Evolutionary conservation across 2,888 invertebrate genomes (phyloP).

Genomic region (Cataglyphis livida): DNA sequence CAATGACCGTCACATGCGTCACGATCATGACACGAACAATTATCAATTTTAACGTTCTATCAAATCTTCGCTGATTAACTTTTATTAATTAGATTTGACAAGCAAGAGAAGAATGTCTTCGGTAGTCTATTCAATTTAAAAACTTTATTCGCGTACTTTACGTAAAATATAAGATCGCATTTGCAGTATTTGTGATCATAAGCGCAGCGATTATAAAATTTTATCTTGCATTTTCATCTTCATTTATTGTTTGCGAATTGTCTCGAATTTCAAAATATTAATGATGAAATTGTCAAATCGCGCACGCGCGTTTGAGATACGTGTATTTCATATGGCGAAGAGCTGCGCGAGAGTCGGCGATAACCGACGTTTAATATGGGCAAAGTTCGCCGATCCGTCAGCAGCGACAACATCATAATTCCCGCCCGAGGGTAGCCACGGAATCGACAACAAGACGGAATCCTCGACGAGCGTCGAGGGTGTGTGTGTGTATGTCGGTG

Average conservation of each 20-base stretch:
- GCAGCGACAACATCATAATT: conserved; percentile 47
- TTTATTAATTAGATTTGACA: background rate
- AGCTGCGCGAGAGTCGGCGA: background rate
- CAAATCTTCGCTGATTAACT: background rate
- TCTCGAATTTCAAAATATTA: background rate
- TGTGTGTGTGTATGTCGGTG: conserved; percentile 45
- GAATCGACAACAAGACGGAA: conserved; percentile 45
- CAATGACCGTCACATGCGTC: conserved; percentile 49
- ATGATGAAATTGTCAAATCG: background rate
- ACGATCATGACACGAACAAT: conserved; percentile 50
- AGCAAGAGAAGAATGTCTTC: background rate
- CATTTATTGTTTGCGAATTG: no score
- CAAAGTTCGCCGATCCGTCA: conserved; percentile 47
- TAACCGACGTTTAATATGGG: conserved; percentile 28
- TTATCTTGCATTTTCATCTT: background rate
- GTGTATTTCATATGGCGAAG: background rate
- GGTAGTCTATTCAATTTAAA: background rate
- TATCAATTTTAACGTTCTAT: conserved; percentile 44
- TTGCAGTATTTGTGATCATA: background rate
- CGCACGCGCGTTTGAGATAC: no score
- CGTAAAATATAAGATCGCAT: background rate
- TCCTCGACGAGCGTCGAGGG: conserved; percentile 45
- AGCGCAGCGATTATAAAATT: background rate
- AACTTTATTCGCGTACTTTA: background rate
- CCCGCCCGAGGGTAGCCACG: conserved; percentile 45